These are phyloP conservation scores for Drosophila mojavensis DNA, from an alignment of 1,140 invertebrate genomes.

Conservation along the genomic window DNA sequence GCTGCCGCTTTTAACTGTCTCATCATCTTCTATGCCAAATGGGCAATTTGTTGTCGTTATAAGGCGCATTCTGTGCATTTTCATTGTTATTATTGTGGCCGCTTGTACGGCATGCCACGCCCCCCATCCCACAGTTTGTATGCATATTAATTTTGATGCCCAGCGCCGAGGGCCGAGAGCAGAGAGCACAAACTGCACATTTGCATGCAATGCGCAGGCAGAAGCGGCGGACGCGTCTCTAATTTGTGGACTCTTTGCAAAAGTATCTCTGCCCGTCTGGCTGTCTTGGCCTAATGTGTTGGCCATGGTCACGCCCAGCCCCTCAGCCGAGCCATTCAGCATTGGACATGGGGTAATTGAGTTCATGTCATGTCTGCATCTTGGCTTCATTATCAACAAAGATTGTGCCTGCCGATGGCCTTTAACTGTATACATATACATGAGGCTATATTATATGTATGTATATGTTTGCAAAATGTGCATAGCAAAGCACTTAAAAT, in stretches of 20 bases:
- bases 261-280: constrained; percentile 31
- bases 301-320: constrained; percentile 42
- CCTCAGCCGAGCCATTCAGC: not conserved
- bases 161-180: not conserved
- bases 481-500: constrained; percentile 10
- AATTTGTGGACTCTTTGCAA: constrained; percentile 73
- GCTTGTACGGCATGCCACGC: constrained; percentile 20
- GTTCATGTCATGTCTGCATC: constrained; percentile 64
- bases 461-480: not conserved
- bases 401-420: constrained; percentile 35
- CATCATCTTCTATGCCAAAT: constrained; percentile 77
- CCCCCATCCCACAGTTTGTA: constrained; percentile 36
- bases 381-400: constrained; percentile 39
- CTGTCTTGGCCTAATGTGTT: constrained; percentile 48
- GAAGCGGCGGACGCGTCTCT: constrained; percentile 61
- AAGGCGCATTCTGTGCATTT: constrained; percentile 79
- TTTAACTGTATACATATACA: constrained; percentile 30
- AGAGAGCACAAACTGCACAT: constrained; percentile 68
- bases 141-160: constrained; percentile 80
- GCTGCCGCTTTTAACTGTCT: constrained; percentile 41
- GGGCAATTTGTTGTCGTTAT: constrained; percentile 81
- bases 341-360: constrained; percentile 53
- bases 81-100: constrained; percentile 79
- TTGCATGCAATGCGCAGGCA: constrained; percentile 65
- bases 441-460: not conserved